Evolutionary conservation across 2,113 vertebrate species (phyloP).

Genomic region (Arizona elegans): DNA sequence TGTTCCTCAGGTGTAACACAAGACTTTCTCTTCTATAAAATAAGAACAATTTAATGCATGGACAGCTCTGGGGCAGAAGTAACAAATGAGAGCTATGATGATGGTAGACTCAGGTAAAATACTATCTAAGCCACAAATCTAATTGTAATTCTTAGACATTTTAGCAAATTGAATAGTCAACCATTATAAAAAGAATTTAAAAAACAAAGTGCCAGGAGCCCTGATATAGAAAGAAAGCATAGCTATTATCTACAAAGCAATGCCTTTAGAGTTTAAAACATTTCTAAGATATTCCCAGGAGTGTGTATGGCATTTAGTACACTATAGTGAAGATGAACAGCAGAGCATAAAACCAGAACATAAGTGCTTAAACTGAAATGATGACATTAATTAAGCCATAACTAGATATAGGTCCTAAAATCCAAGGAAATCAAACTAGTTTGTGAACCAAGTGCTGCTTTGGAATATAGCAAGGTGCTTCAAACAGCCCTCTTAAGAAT

Average conservation of each 20-base stretch:
- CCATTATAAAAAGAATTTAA: background rate
- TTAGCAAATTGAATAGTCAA: background rate
- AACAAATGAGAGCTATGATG: background rate
- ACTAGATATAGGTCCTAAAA: background rate
- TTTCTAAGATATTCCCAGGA: background rate
- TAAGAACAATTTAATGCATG: background rate
- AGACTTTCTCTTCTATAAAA: background rate
- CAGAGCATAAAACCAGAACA: background rate
- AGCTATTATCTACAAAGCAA: background rate
- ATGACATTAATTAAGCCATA: background rate
- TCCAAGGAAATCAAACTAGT: background rate
- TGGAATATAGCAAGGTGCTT: background rate
- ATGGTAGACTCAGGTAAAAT: background rate
- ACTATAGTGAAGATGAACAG: background rate
- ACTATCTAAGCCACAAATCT: background rate
- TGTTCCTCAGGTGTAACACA: background rate
- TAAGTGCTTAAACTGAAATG: background rate
- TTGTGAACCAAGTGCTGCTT: background rate
- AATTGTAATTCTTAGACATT: background rate
- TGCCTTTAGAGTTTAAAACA: background rate
- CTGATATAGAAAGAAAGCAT: background rate
- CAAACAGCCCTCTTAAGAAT: background rate
- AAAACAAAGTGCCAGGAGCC: background rate
- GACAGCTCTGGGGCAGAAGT: background rate
- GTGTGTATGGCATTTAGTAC: background rate